Conservation (phyloP, 2,888 invertebrate genomes). For the Erannis defoliaria region DNA sequence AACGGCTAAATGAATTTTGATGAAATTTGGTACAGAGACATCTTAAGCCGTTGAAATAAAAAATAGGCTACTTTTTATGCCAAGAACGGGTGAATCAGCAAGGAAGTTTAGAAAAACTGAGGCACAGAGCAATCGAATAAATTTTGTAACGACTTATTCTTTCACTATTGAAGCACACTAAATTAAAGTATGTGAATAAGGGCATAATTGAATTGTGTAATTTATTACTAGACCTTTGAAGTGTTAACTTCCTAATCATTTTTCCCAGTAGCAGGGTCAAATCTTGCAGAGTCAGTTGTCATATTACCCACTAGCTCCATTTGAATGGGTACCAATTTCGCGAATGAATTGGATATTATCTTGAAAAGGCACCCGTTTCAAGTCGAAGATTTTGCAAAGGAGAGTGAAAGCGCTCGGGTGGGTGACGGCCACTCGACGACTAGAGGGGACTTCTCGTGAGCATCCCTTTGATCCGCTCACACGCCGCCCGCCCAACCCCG, state of each 20-base stretch:
- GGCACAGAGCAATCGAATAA: too few species aligned
- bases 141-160: too few species aligned
- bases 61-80: too few species aligned
- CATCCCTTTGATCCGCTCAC: constrained; percentile 79
- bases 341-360: constrained; percentile 49
- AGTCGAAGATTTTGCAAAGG: constrained; percentile 62
- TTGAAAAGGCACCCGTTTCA: constrained; percentile 57
- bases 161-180: too few species aligned
- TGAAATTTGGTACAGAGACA: too few species aligned
- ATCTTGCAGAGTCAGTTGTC: constrained; percentile 7
- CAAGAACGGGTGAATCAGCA: too few species aligned
- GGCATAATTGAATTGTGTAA: too few species aligned
- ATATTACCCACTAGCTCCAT: constrained; percentile 19
- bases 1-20: too few species aligned
- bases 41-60: too few species aligned
- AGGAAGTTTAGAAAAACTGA: too few species aligned
- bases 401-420: constrained; percentile 63
- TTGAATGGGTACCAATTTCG: constrained; percentile 32
- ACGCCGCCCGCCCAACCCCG: constrained; percentile 59
- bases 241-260: not conserved
- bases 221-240: too few species aligned
- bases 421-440: constrained; percentile 66
- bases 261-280: not conserved
- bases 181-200: too few species aligned
- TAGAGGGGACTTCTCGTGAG: constrained; percentile 72